Evolutionary conservation across 2,888 invertebrate species (phyloP), one percentile per base, ranked within the genome.

Genomic region (Caenorhabditis sp.): DNA sequence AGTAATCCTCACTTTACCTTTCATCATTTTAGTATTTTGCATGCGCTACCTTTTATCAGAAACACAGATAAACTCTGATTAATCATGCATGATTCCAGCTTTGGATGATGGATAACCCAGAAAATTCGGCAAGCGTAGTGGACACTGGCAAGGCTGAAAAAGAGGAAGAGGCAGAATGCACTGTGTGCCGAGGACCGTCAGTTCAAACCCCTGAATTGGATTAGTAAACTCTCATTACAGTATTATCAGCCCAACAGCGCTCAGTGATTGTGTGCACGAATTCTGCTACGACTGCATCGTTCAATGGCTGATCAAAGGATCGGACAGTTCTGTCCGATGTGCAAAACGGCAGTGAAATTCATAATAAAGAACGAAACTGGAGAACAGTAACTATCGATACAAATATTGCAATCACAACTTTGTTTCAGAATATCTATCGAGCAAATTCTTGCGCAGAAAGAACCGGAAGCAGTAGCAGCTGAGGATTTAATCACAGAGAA

Each of bases 211-310:
- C 5, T 43, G 22, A 43, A 11, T 37, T 37, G 20, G 13, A 11
- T 22, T 20, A 17, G 2, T 15, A 0, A 30, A 41, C 15, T n/a
- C n/a, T n/a, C 17, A n/a, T 48, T 80, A 26, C 55, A 80, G 80
- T 9, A 52, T 72, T 3, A 52, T 22, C 0, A 62, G 73, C 20
- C 30, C 30, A 22, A 59, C 73, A 1, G 8, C 20, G 2, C 63
- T 80, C n/a, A 68, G 66, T 46, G 58, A 63, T 11, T 80, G 80
- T 45, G 9, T 35, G 17, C 80, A 80, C 46, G 35, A 39, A 3
- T 80, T 80, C 45, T 80, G 80, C 52, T 76, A 63, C 41, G 53
- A 63, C 1, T 80, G 80, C 45, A 78, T 80, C 20, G 17, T 43
- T 1, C 62, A 58, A 26, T 80, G 80, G 80, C 17, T 78, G 5